Evolutionary conservation across 2,113 vertebrate species (phyloP).

Genomic region (Emydura subglobosa): DNA sequence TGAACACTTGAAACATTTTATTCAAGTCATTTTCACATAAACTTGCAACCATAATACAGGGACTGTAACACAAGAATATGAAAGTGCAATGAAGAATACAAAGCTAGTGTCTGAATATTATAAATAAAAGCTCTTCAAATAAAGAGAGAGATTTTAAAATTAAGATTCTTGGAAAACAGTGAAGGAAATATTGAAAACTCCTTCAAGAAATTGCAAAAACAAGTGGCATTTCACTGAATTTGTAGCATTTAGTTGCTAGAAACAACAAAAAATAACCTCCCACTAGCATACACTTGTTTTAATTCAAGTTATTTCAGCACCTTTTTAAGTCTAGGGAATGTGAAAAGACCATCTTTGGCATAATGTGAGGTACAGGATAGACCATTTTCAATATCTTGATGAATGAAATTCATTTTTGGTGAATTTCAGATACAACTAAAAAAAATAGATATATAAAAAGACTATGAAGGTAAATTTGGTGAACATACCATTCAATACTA

Average conservation of each 20-base stretch:
- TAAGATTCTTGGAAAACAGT: constrained; percentile 68
- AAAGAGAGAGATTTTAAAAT: constrained; percentile 76
- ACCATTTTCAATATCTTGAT: constrained; percentile 60
- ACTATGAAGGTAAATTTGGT: constrained; percentile 18
- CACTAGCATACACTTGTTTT: constrained; percentile 75
- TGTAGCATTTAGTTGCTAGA: constrained; percentile 71
- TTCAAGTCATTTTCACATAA: constrained; percentile 85
- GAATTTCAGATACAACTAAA: constrained; percentile 37
- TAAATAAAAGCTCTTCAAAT: constrained; percentile 80
- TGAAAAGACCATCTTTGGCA: constrained; percentile 57
- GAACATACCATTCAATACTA: constrained; percentile 21
- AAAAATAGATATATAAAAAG: constrained; percentile 15
- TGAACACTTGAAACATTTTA: constrained; percentile 83
- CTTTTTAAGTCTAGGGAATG: constrained; percentile 72
- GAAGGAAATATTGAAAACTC: constrained; percentile 68
- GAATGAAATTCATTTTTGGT: constrained; percentile 58
- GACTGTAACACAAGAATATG: constrained; percentile 80
- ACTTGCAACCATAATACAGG: constrained; percentile 79
- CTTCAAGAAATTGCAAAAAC: constrained; percentile 65
- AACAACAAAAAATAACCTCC: constrained; percentile 69
- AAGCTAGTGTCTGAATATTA: constrained; percentile 80
- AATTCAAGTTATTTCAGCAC: constrained; percentile 87
- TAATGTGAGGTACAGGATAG: constrained; percentile 62
- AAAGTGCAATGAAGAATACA: constrained; percentile 79
- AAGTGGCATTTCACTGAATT: constrained; percentile 77